Evolutionary conservation across 2,113 vertebrate genomes (phyloP).

Genomic region (Etheostoma cragini): DNA sequence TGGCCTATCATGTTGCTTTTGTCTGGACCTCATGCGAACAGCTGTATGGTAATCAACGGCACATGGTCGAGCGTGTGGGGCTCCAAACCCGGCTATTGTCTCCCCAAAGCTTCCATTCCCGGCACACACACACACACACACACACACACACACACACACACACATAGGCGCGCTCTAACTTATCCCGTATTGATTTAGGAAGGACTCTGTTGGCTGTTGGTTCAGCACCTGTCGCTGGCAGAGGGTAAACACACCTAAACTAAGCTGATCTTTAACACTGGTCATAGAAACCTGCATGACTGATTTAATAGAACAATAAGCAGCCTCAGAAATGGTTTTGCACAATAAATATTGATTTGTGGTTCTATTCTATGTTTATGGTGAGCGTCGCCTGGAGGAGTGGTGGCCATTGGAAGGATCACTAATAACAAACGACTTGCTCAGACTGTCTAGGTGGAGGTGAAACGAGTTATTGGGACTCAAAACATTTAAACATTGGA

Average conservation of each 20-base stretch:
- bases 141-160: neutral
- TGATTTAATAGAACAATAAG: neutral
- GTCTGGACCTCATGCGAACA: conserved; percentile 79
- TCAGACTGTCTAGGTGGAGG: neutral
- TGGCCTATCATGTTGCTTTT: conserved; percentile 75
- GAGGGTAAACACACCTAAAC: conserved; percentile 62
- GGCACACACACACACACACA: neutral
- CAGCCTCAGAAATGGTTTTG: neutral
- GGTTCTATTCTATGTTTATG: neutral
- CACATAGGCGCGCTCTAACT: conserved; percentile 13
- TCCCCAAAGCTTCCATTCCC: conserved; percentile 49
- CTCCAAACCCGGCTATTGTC: conserved; percentile 71
- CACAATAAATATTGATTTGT: neutral
- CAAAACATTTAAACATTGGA: neutral
- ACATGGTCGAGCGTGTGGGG: conserved; percentile 73
- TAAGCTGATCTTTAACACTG: neutral
- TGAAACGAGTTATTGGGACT: neutral
- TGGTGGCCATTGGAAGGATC: too few relatives aligned
- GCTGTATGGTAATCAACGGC: conserved; percentile 87
- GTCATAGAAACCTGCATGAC: neutral
- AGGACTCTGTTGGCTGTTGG: conserved; percentile 21
- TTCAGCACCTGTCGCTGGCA: conserved; percentile 70
- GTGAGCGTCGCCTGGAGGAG: neutral
- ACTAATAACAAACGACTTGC: neutral
- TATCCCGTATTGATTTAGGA: conserved; percentile 58